Percentiles rank a stretch among this genome's conserved stretches.
These are phyloP conservation scores for Synergus gifuensis DNA, from an alignment of 2,888 invertebrate genomes.

Conservation along the genomic window DNA sequence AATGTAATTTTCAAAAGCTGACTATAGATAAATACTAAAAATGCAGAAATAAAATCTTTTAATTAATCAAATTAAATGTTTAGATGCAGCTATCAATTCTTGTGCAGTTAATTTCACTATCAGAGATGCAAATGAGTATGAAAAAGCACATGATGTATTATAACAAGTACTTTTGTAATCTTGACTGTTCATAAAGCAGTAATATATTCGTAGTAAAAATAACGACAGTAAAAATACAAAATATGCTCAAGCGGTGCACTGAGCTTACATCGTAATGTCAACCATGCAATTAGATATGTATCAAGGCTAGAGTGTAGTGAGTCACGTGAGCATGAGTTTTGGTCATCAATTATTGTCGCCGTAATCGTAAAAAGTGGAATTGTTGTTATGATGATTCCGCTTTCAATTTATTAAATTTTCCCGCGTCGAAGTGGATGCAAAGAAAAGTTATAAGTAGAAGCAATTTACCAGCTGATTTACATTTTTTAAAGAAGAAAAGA, in stretches of 20 bases:
- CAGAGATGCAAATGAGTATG: slow-evolving; percentile 21
- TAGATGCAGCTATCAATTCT: background rate
- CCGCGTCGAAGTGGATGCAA: background rate
- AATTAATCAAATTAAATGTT: no score
- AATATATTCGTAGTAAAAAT: slow-evolving; percentile 6
- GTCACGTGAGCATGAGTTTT: slow-evolving; percentile 31
- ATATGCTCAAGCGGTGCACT: slow-evolving; percentile 5
- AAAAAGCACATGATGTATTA: slow-evolving; percentile 2
- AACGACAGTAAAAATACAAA: slow-evolving; percentile 39
- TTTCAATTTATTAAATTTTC: background rate
- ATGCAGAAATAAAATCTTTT: background rate
- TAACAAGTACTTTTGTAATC: slow-evolving; percentile 32
- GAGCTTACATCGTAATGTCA: slow-evolving; percentile 24
- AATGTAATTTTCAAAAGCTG: background rate
- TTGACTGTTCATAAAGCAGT: slow-evolving; percentile 28
- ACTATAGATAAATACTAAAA: background rate
- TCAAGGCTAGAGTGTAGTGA: slow-evolving; percentile 14
- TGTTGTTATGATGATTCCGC: background rate
- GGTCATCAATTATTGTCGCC: slow-evolving; percentile 27
- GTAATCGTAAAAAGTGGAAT: slow-evolving; percentile 1
- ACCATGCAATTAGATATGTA: slow-evolving; percentile 32
- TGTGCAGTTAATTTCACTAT: slow-evolving; percentile 6
- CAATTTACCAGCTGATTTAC: background rate
- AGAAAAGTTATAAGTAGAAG: background rate
- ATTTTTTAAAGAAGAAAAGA: background rate